Conservation (phyloP, 37 sponge, comb jelly and placozoan genomes). For the Eunapius fragilis region DNA sequence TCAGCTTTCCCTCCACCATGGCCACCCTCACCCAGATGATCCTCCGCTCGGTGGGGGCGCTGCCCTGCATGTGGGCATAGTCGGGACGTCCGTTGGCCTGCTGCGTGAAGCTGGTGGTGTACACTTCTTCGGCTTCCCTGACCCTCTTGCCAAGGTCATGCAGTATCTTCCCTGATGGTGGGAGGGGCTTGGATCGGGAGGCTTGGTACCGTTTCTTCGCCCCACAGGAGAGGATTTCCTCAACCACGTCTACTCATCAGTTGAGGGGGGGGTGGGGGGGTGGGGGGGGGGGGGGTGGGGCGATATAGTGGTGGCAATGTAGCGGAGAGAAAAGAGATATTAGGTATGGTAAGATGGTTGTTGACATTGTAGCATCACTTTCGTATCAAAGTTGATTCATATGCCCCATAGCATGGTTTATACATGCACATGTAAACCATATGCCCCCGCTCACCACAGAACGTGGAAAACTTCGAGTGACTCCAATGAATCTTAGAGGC, state of each 20-base stretch:
- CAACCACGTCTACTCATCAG: slow-evolving; percentile 60
- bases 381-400: too few species aligned
- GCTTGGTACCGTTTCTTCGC: slow-evolving; percentile 40
- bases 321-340: too few species aligned
- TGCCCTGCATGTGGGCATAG: slow-evolving; percentile 21
- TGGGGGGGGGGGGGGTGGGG: too few species aligned
- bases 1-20: slow-evolving; percentile 68
- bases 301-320: too few species aligned
- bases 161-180: slow-evolving; percentile 45
- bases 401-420: too few species aligned
- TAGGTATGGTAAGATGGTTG: too few species aligned
- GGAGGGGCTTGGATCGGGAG: slow-evolving; percentile 9
- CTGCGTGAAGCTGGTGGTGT: slow-evolving; percentile 21
- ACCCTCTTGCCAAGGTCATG: slow-evolving; percentile 43
- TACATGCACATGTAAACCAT: too few species aligned
- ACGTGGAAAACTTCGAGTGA: slow-evolving; percentile 72
- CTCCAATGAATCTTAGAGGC: slow-evolving; percentile 80
- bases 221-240: slow-evolving; percentile 69
- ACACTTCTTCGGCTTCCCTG: slow-evolving; percentile 31
- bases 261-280: too few species aligned
- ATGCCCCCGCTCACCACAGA: slow-evolving; percentile 71
- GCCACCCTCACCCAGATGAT: slow-evolving; percentile 80
- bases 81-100: slow-evolving; percentile 4
- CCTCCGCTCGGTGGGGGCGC: slow-evolving; percentile 44
- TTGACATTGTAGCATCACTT: too few species aligned